Evolutionary conservation across 2,888 invertebrate genomes (phyloP).

Genomic region (Polyploca ridens): DNA sequence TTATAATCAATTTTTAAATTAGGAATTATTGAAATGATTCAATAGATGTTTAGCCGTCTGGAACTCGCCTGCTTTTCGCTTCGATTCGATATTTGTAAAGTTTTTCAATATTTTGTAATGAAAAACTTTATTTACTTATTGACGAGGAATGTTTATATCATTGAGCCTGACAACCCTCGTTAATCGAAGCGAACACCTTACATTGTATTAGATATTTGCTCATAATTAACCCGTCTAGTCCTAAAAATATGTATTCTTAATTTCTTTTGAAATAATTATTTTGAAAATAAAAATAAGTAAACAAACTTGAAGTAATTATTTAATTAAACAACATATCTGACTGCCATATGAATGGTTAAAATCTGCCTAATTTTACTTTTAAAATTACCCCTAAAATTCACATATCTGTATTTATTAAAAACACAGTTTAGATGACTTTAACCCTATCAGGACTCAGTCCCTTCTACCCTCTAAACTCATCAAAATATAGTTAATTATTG

Average conservation of each 20-base stretch:
- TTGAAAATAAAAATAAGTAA: neutral
- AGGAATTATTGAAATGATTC: constrained; percentile 39
- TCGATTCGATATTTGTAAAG: neutral
- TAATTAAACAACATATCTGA: neutral
- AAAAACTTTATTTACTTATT: constrained; percentile 34
- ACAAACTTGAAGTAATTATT: neutral
- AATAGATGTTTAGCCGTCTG: constrained; percentile 32
- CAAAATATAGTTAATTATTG: constrained; percentile 56
- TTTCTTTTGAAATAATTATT: neutral
- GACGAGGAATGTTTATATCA: constrained; percentile 44
- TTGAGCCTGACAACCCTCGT: constrained; percentile 58
- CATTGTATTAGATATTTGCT: neutral
- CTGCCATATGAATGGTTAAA: neutral
- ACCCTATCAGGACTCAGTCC: constrained; percentile 12
- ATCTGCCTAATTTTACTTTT: neutral
- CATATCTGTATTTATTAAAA: neutral
- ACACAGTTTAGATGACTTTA: neutral
- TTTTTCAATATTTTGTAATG: neutral
- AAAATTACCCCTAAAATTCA: neutral
- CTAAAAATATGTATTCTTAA: too few relatives aligned
- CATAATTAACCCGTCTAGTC: neutral
- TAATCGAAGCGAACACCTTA: constrained; percentile 39
- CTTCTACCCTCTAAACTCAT: constrained; percentile 28
- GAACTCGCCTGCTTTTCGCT: constrained; percentile 42
- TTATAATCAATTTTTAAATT: constrained; percentile 40